Evolutionary conservation across 2,888 invertebrate genomes (phyloP), one percentile per base, ranked within the genome.

Genomic region (Lepidocyrtoides sp.): DNA sequence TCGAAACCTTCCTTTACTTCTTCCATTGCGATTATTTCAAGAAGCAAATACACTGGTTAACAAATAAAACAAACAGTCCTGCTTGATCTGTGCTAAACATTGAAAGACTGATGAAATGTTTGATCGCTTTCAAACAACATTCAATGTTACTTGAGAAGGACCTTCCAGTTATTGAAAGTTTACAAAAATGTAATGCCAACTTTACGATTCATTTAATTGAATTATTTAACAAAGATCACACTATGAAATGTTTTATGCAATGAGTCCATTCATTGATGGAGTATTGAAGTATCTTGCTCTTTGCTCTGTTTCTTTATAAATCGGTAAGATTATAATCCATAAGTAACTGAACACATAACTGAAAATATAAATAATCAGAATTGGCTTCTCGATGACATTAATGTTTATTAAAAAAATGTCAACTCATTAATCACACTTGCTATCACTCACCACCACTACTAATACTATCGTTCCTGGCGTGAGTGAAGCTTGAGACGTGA

Each of bases 1-100:
- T 93, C 93, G 75, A 94, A 94, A 1, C 94, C 93, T 91, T 92
- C 92, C 7, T 72, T 83, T 2, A 8, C 12, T 8, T 7, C 63
- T 1, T 54, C 7, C 89, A 90, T 90, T 36, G 36, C 36, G 7
- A 36, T 36, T 36, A 7, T 41, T 41, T 20, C 20, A 69, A 69
- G 17, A 17, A n/a, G n/a, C n/a, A n/a, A n/a, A n/a, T n/a, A n/a
- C n/a, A n/a, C n/a, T 57, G 17, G 17, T 57, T 48, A 48, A 48
- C 10, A 48, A 48, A 26, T 1, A 36, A 36, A 36, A 4, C 36
- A 36, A 36, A 36, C 36, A 36, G 36, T 36, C 36, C n/a, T 51
- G 20, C 23, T 57, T 57, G 2, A 57, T 57, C 10, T 23, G 57
- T 17, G 17, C 7, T 54, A 17, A 57, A 20, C 7, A 8, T 23